phyloP scores from a whole-genome alignment of 35 echinoderm and acorn worm species.

The Stichopus chloronotus region DNA sequence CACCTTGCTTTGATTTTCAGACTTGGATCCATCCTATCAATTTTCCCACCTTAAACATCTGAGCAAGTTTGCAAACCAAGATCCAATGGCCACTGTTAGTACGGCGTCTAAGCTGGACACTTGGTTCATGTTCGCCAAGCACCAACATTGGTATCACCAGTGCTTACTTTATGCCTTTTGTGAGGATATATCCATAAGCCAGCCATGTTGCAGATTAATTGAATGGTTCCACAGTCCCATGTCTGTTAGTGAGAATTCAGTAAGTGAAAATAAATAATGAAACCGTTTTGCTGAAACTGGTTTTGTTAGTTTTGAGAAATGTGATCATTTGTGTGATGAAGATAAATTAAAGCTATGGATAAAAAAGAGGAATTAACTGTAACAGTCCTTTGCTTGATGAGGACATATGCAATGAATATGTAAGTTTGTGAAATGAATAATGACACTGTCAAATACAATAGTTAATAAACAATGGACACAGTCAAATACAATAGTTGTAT shows the following conservation, averaged over 20 bases:
- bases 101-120: background rate
- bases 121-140: background rate
- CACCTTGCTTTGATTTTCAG: background rate
- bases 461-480: too few species aligned
- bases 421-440: too few species aligned
- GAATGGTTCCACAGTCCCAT: slow-evolving; percentile 21
- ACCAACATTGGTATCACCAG: slow-evolving; percentile 32
- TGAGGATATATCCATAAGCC: background rate
- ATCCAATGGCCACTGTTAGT: background rate
- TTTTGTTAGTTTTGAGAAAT: background rate
- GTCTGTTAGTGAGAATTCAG: background rate
- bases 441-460: too few species aligned
- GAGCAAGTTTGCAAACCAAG: background rate
- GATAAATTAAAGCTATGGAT: background rate
- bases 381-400: too few species aligned
- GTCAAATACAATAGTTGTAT: too few species aligned
- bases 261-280: background rate
- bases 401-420: too few species aligned
- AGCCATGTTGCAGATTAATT: background rate
- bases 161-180: background rate
- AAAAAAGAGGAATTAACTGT: too few species aligned
- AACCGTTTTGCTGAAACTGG: too few species aligned
- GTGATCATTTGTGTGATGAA: background rate
- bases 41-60: background rate
- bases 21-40: background rate